Percentiles rank a stretch among this genome's conserved stretches.
Evolutionary conservation across 2,113 vertebrate species (phyloP).

Genomic region (Passer domesticus): DNA sequence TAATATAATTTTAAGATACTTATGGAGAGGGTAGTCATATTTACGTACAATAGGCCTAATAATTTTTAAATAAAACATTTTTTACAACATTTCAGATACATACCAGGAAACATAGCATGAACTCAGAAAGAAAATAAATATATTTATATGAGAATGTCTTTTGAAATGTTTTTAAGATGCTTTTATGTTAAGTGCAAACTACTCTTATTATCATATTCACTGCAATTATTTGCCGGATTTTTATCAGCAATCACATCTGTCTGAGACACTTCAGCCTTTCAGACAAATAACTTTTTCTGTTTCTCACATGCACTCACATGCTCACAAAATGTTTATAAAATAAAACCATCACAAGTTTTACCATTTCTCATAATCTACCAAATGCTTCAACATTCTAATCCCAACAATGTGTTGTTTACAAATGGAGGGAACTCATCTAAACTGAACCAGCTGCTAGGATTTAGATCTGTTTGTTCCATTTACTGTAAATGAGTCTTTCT

Average conservation of each 20-base stretch:
- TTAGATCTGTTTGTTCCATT: background rate
- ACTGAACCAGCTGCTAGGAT: background rate
- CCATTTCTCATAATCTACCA: background rate
- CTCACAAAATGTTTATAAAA: background rate
- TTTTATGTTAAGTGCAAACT: background rate
- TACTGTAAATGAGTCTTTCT: background rate
- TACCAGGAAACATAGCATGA: background rate
- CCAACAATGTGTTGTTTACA: background rate
- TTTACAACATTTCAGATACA: background rate
- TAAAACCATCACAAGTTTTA: background rate
- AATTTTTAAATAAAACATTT: background rate
- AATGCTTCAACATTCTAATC: background rate
- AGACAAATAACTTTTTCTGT: background rate
- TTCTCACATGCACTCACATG: background rate
- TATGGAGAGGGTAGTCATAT: background rate
- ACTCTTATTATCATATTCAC: background rate
- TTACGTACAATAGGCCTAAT: background rate
- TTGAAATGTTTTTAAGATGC: background rate
- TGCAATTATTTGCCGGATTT: background rate
- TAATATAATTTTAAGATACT: background rate
- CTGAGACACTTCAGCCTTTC: background rate
- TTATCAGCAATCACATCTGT: background rate
- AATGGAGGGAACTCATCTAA: background rate
- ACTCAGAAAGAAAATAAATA: background rate
- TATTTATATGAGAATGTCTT: background rate